Percentiles rank a stretch among this genome's conserved stretches.
Conservation (phyloP, 2,797 vertebrate species). For the Enoplosus armatus region DNA sequence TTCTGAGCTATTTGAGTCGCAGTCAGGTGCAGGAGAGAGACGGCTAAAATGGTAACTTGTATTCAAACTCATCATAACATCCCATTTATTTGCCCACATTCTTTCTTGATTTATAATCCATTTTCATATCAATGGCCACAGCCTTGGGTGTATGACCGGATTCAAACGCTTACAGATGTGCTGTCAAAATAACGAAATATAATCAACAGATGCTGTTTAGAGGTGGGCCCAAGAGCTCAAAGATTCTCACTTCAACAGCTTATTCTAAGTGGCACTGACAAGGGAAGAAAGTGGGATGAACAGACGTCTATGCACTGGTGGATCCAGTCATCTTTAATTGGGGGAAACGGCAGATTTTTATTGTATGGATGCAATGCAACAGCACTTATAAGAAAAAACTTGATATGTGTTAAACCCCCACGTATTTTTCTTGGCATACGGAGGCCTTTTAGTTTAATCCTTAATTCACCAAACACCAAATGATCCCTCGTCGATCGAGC, state of each 20-base stretch:
- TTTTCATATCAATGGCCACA: neutral
- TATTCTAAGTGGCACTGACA: neutral
- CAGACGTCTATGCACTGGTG: too few species aligned
- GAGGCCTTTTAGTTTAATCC: conserved; percentile 7
- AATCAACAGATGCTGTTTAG: neutral
- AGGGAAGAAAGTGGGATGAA: neutral
- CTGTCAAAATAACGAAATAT: neutral
- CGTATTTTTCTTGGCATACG: too few species aligned
- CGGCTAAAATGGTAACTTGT: neutral
- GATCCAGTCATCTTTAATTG: neutral
- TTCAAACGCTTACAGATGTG: neutral
- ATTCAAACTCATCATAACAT: neutral
- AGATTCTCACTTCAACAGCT: too few species aligned
- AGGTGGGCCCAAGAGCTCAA: too few species aligned
- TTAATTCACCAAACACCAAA: neutral
- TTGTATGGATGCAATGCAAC: neutral
- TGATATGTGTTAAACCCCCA: too few species aligned
- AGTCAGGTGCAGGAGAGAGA: neutral
- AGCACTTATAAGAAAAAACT: neutral
- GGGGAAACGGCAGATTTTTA: neutral
- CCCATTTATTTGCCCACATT: neutral
- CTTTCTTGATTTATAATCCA: neutral
- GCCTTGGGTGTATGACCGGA: neutral
- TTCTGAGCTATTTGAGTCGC: conserved; percentile 37
- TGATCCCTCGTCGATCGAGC: neutral